phyloP scores from a whole-genome alignment of 23 tunicate species.

The Oikopleura dioica region DNA sequence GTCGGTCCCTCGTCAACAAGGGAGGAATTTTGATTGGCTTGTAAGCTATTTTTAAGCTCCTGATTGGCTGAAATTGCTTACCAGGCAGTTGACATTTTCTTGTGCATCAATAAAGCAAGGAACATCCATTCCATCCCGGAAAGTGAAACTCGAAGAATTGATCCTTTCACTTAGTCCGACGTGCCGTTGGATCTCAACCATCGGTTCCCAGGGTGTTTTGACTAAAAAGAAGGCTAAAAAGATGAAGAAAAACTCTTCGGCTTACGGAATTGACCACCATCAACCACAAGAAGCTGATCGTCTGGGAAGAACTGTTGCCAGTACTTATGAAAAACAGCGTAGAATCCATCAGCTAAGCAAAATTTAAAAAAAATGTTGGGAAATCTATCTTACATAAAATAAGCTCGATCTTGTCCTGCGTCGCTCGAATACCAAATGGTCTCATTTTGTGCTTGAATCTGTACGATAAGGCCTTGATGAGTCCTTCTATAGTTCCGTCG shows the following conservation, averaged over 20 bases:
- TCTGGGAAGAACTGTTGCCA: neutral
- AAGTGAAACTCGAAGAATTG: neutral
- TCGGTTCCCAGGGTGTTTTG: neutral
- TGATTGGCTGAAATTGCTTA: no score
- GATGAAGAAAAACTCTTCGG: no score
- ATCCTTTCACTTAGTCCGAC: neutral
- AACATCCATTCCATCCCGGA: neutral
- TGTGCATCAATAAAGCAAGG: neutral
- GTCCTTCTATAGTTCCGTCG: neutral
- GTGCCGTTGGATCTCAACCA: neutral
- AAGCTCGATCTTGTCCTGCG: neutral
- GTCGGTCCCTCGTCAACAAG: no score
- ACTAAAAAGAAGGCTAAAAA: neutral
- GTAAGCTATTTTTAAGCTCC: no score
- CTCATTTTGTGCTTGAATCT: neutral
- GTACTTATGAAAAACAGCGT: slow-evolving; percentile 6
- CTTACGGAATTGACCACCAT: neutral
- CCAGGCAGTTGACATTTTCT: no score
- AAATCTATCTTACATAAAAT: no score
- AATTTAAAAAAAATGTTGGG: no score
- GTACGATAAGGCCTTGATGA: neutral
- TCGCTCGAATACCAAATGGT: slow-evolving; percentile 4
- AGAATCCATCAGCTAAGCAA: slow-evolving; percentile 11
- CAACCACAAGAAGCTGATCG: neutral
- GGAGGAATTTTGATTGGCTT: no score